phyloP scores from a whole-genome alignment of 2,797 vertebrate species.

The Ptychobarbus kaznakovi region DNA sequence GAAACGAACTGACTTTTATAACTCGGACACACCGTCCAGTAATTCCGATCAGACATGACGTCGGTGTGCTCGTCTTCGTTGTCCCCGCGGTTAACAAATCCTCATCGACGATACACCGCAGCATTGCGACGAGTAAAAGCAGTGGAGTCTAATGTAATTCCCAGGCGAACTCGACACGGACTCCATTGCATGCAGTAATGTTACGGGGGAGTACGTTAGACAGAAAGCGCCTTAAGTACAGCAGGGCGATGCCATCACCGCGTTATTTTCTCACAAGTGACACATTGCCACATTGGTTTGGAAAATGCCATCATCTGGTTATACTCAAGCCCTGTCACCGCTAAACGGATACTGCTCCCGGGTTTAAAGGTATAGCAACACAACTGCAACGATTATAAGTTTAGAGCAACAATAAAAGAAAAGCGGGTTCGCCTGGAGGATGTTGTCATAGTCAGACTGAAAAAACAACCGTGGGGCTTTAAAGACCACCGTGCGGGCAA shows the following conservation, averaged over 20 bases:
- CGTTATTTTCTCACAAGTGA: constrained; percentile 43
- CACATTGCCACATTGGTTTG: constrained; percentile 8
- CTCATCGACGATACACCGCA: constrained; percentile 21
- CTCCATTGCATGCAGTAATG: constrained; percentile 55
- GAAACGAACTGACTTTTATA: constrained; percentile 82
- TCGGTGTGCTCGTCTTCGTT: constrained; percentile 22
- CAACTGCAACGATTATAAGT: not conserved
- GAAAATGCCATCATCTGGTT: constrained; percentile 31
- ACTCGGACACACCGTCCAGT: constrained; percentile 82
- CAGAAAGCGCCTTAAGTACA: constrained; percentile 17
- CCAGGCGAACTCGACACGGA: constrained; percentile 64
- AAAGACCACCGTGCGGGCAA: too few species aligned
- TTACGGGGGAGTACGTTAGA: constrained; percentile 25
- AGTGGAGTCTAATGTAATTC: constrained; percentile 50
- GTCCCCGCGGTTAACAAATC: constrained; percentile 5
- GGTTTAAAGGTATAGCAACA: not conserved
- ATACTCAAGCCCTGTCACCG: constrained; percentile 4
- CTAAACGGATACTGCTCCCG: not conserved
- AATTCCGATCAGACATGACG: constrained; percentile 79
- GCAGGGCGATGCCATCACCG: constrained; percentile 64
- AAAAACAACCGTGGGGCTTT: too few species aligned
- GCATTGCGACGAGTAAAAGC: constrained; percentile 24
- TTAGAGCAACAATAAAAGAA: constrained; percentile 30
- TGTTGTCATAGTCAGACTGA: constrained; percentile 54
- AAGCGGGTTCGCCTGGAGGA: constrained; percentile 43